Conservation (phyloP, 2,113 vertebrate species). For the Enhydra lutris region DNA sequence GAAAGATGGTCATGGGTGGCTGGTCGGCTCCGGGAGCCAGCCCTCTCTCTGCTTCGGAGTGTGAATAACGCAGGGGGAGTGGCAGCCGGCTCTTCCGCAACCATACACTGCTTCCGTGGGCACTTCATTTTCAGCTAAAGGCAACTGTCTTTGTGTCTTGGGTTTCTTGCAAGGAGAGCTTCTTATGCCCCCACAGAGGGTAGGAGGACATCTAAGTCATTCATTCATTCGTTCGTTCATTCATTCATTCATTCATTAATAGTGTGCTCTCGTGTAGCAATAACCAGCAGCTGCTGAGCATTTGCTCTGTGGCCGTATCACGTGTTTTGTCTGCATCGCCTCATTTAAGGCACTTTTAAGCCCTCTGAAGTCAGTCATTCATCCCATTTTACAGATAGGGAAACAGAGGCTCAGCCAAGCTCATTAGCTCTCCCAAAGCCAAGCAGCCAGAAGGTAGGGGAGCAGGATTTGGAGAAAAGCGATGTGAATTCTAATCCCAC, state of each 20-base stretch:
- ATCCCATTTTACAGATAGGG: neutral
- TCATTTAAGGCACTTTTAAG: neutral
- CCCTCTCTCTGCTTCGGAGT: neutral
- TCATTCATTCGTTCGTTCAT: neutral
- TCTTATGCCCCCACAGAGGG: neutral
- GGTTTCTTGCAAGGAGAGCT: neutral
- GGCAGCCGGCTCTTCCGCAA: neutral
- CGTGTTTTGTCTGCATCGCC: rapidly evolving
- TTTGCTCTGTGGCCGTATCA: neutral
- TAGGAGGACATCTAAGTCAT: neutral
- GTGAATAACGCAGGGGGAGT: neutral
- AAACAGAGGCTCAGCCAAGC: neutral
- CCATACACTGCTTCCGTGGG: neutral
- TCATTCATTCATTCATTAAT: neutral
- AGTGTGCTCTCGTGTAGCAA: rapidly evolving
- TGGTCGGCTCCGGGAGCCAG: rapidly evolving
- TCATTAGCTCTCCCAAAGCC: neutral
- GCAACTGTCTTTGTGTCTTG: neutral
- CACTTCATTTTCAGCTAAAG: neutral
- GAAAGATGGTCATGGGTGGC: rapidly evolving
- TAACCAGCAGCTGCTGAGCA: no score
- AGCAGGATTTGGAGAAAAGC: neutral
- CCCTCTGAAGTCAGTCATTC: neutral
- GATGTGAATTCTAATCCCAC: neutral
- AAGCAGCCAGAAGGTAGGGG: neutral